phyloP scores from a whole-genome alignment of 2,888 invertebrate genomes.

The Eubasilissa splendida region DNA sequence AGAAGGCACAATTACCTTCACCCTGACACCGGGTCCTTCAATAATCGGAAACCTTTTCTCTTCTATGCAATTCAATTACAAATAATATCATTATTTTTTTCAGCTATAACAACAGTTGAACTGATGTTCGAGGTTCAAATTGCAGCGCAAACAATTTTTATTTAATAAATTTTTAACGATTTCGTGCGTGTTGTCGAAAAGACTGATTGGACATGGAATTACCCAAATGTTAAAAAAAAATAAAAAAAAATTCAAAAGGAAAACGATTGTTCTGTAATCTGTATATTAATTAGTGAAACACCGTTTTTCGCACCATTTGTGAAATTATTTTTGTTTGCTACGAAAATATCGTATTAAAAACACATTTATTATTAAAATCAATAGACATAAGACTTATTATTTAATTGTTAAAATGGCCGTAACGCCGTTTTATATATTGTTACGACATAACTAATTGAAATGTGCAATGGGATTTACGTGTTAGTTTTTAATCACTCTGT shows the following conservation, averaged over 20 bases:
- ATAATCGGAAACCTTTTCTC: no score
- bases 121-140: no score
- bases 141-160: no score
- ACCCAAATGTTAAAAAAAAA: conserved; percentile 37
- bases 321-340: conserved; percentile 42
- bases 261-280: conserved; percentile 51
- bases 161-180: background rate
- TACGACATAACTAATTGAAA: conserved; percentile 50
- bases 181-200: background rate
- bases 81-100: no score
- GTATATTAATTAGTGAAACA: conserved; percentile 43
- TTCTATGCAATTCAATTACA: no score
- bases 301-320: conserved; percentile 51
- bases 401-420: conserved; percentile 36
- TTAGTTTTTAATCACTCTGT: conserved; percentile 55
- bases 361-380: conserved; percentile 25
- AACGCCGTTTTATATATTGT: conserved; percentile 12
- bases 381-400: conserved; percentile 14
- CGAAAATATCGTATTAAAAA: conserved; percentile 22
- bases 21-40: no score
- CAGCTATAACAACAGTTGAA: no score
- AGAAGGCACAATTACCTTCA: no score
- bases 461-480: conserved; percentile 57
- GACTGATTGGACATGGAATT: conserved; percentile 18
- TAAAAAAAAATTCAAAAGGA: conserved; percentile 1